Evolutionary conservation across 2,888 invertebrate genomes (phyloP).

Genomic region (Zaprionus lineosus): DNA sequence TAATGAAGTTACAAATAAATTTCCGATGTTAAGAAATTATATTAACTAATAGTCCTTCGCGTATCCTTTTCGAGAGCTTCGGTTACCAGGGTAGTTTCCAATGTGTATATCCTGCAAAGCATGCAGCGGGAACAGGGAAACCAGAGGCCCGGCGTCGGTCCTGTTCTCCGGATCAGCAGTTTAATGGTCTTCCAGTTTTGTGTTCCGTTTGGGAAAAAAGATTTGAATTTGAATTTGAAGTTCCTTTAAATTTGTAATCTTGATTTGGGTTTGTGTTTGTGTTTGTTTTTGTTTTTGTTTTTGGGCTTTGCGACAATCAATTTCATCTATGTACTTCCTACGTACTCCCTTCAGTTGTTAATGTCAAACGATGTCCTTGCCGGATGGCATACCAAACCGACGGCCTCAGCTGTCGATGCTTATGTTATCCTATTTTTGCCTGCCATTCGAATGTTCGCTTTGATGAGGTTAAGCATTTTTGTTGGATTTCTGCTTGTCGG

Average conservation of each 20-base stretch:
- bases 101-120: too few relatives aligned
- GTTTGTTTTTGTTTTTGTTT: constrained; percentile 22
- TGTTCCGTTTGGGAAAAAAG: too few relatives aligned
- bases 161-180: too few relatives aligned
- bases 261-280: constrained; percentile 18
- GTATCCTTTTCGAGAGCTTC: too few relatives aligned
- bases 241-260: neutral
- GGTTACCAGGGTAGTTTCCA: too few relatives aligned
- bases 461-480: constrained; percentile 50
- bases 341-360: constrained; percentile 3
- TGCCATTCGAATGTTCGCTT: constrained; percentile 27
- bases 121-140: too few relatives aligned
- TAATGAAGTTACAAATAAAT: too few relatives aligned
- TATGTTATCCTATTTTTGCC: constrained; percentile 35
- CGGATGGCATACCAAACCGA: neutral
- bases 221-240: neutral
- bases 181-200: too few relatives aligned
- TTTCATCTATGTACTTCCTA: constrained; percentile 16
- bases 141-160: too few relatives aligned
- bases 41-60: too few relatives aligned
- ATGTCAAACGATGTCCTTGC: constrained; percentile 35
- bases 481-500: neutral
- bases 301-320: constrained; percentile 13
- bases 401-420: constrained; percentile 50
- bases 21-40: too few relatives aligned